Percentiles rank a stretch among this genome's conserved stretches.
phyloP scores from a whole-genome alignment of 2,888 invertebrate species.

The Parthenolecanium corni region DNA sequence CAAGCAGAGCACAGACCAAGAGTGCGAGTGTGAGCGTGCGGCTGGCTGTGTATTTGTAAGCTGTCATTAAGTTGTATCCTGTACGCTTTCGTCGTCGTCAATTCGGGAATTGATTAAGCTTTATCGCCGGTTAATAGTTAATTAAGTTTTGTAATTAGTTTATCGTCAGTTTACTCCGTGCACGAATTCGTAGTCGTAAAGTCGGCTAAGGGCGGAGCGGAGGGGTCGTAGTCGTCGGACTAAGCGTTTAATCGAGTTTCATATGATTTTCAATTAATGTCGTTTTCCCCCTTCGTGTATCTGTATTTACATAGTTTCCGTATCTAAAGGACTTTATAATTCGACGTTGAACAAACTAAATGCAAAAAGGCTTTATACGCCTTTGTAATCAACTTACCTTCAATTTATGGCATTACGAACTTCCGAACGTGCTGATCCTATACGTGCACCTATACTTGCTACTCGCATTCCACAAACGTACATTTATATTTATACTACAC shows the following conservation, averaged over 20 bases:
- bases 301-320: conserved; percentile 28
- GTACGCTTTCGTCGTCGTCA: conserved; percentile 10
- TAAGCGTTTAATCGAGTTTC: conserved; percentile 29
- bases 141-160: conserved; percentile 29
- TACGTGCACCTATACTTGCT: too few species aligned
- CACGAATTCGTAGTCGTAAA: background rate
- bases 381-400: conserved; percentile 9
- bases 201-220: too few species aligned
- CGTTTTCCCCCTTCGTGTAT: conserved; percentile 10
- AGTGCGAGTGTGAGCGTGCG: background rate
- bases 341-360: conserved; percentile 26
- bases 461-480: too few species aligned
- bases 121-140: conserved; percentile 28
- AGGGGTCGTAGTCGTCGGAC: conserved; percentile 11
- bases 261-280: conserved; percentile 29
- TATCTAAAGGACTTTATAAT: conserved; percentile 24
- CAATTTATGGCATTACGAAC: too few species aligned
- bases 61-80: conserved; percentile 27
- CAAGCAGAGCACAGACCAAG: background rate
- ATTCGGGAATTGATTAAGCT: conserved; percentile 26
- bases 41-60: background rate
- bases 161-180: conserved; percentile 28
- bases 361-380: conserved; percentile 11
- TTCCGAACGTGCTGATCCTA: too few species aligned
- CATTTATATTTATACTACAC: too few species aligned